phyloP scores from a whole-genome alignment of 2,888 invertebrate genomes.

The Athalia circularis region DNA sequence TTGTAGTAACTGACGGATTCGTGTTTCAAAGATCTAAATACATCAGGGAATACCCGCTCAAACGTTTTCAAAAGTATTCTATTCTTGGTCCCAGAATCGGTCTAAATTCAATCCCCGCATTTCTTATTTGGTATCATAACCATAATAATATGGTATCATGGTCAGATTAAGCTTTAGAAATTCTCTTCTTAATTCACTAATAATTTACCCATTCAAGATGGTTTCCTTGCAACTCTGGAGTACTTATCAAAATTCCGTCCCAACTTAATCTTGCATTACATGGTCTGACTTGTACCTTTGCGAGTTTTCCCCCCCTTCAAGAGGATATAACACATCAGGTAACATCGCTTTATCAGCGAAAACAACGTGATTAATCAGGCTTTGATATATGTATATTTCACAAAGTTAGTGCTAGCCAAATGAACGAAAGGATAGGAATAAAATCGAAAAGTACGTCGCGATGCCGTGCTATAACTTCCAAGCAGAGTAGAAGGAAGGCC shows the following conservation, averaged over 20 bases:
- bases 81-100: too few relatives aligned
- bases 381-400: not conserved
- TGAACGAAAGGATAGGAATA: constrained; percentile 1
- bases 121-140: too few relatives aligned
- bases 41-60: too few relatives aligned
- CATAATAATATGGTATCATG: too few relatives aligned
- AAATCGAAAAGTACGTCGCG: constrained; percentile 3
- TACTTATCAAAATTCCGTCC: not conserved
- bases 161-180: too few relatives aligned
- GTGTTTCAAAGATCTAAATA: too few relatives aligned
- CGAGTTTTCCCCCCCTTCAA: constrained; percentile 1
- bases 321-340: constrained; percentile 13
- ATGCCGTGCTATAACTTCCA: not conserved
- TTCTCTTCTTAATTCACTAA: not conserved
- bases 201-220: not conserved
- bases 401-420: not conserved
- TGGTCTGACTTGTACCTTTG: constrained; percentile 20
- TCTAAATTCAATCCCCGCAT: too few relatives aligned
- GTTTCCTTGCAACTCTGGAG: not conserved
- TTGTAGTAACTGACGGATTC: too few relatives aligned
- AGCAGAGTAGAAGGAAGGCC: constrained; percentile 42
- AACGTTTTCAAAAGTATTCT: too few relatives aligned
- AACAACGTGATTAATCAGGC: constrained; percentile 37
- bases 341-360: constrained; percentile 37
- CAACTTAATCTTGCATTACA: constrained; percentile 21